Evolutionary conservation across 2,797 vertebrate species (phyloP), one percentile per base, ranked within the genome.

Genomic region (Phalanger gymnotis): DNA sequence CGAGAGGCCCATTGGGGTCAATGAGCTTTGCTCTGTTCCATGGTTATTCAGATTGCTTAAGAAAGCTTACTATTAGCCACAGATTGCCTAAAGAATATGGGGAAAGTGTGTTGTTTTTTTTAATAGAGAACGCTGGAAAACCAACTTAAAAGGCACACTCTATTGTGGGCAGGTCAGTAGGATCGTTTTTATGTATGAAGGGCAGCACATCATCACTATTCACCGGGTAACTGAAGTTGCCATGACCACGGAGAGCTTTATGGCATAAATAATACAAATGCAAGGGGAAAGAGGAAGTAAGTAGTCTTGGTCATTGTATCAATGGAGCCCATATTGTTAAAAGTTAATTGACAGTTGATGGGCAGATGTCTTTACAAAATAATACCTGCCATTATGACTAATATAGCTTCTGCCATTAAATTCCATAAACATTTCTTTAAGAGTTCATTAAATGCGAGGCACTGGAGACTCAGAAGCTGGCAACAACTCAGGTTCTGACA

Each of bases 351-450:
- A 97, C 96, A 98, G 97, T 91, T 94, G 97, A 97, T 96, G 91
- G 98, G 96, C 94, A 97, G 98, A 98, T 95, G 93, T 96, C 97
- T 98, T 98, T 98, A 98, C 98, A 98, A 98, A 96, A 96, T 7
- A 92, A 95, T 94, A 98, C 3, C 0, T 94, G 95, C 97, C 56
- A 5, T 55, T 90, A 95, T 97, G 97, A 98, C 92, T 97, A 97
- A 97, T 97, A 98, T n/a, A 98, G 90, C 97, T 98, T 96, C 97
- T 97, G 97, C 98, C 61, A 66, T 66, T 27, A n/a, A 81, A 81
- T 47, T 81, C 22, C 25, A 81, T 47, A 47, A 47, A 81, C 73
- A 81, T 47, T 81, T 81, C n/a, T 40, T n/a, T 22, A 81, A 47
- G n/a, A 81, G n/a, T 16, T 19, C 19, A 6, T 11, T 9, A 6